A percentile compares a stretch with the other conserved stretches of the same genome.
These are phyloP conservation scores for Reticulitermes speratus DNA, from an alignment of 1,140 invertebrate species.

Conservation along the genomic window DNA sequence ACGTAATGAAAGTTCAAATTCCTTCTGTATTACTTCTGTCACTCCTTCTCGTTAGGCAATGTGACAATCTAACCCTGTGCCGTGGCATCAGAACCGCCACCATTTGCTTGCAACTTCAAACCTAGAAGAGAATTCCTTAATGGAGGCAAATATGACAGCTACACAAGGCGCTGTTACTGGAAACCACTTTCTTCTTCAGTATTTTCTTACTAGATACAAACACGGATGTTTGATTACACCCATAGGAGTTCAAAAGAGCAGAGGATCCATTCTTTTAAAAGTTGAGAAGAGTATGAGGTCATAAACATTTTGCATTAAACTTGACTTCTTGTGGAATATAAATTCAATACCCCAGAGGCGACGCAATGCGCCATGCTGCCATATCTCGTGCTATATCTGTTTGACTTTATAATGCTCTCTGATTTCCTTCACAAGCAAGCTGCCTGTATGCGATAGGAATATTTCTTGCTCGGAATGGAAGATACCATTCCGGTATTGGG, in stretches of 20 bases:
- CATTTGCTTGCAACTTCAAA: too few species aligned
- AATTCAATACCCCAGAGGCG: not conserved
- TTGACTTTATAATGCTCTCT: slow-evolving; percentile 4
- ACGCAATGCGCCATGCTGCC: not conserved
- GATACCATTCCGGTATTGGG: not conserved
- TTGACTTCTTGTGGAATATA: not conserved
- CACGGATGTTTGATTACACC: not conserved
- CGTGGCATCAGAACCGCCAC: too few species aligned
- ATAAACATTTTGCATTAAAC: slow-evolving; percentile 17
- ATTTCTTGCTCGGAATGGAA: not conserved
- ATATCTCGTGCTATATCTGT: slow-evolving; percentile 8
- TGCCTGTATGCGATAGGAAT: slow-evolving; percentile 3
- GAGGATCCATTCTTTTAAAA: not conserved
- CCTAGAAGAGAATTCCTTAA: too few species aligned
- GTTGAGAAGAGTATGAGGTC: slow-evolving; percentile 12
- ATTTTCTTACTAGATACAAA: too few species aligned
- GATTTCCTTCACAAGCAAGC: slow-evolving; percentile 9
- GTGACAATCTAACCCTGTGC: too few species aligned
- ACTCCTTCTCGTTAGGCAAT: too few species aligned
- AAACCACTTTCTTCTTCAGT: too few species aligned
- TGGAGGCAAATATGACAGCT: too few species aligned
- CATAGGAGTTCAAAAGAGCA: not conserved
- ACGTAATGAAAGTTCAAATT: too few species aligned
- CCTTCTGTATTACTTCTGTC: too few species aligned
- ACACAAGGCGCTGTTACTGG: too few species aligned